Evolutionary conservation across 92 coral and sea anemone genomes (phyloP).

Genomic region (Parazoanthus swiftii): DNA sequence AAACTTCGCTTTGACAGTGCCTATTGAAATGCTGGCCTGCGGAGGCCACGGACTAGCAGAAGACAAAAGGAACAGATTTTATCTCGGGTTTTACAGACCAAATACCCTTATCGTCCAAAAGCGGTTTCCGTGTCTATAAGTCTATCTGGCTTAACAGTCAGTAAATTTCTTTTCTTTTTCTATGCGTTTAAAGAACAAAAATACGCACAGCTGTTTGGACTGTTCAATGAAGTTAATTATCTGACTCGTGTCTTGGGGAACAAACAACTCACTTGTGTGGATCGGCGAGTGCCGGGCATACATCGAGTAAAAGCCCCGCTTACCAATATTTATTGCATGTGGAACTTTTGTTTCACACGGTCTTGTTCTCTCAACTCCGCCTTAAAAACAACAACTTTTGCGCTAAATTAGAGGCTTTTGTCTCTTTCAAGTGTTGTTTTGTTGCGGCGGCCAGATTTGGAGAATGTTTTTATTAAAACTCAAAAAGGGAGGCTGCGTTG

Average conservation of each 20-base stretch:
- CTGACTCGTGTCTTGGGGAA: neutral
- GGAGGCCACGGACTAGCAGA: neutral
- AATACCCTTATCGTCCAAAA: neutral
- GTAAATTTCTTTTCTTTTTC: neutral
- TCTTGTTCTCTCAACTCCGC: conserved; percentile 22
- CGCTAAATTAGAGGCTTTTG: conserved; percentile 13
- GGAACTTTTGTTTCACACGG: neutral
- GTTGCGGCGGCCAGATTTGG: neutral
- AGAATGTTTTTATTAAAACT: neutral
- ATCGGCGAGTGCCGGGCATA: neutral
- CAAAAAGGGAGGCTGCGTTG: neutral
- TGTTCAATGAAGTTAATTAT: neutral
- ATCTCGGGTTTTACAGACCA: neutral
- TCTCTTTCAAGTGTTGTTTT: neutral
- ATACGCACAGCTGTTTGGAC: neutral
- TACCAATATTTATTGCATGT: neutral
- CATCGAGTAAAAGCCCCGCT: conserved; percentile 7
- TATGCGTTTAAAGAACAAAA: neutral
- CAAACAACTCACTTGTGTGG: conserved; percentile 2
- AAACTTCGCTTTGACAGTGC: neutral
- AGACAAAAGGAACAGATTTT: neutral
- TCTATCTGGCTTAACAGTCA: conserved; percentile 2
- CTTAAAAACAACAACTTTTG: neutral
- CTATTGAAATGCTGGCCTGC: neutral
- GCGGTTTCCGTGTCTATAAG: neutral